Conservation (phyloP, 1,140 invertebrate species). For the Zaprionus inermis region DNA sequence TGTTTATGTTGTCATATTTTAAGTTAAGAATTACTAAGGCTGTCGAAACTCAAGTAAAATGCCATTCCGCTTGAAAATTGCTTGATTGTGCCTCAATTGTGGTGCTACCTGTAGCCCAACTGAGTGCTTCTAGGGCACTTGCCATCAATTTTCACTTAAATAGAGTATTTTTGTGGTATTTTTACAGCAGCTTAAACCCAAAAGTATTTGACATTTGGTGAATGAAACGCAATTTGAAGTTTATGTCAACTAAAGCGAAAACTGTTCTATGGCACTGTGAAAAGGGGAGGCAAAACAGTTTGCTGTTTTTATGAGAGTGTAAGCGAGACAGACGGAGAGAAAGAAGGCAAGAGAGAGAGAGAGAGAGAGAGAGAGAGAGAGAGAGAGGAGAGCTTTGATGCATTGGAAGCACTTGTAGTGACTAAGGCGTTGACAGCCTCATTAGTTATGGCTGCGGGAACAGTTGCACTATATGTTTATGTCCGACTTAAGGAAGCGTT, state of each 20-base stretch:
- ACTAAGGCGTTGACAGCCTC: background rate
- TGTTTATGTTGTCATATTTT: no score
- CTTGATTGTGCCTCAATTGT: background rate
- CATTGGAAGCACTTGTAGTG: background rate
- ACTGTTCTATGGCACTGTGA: background rate
- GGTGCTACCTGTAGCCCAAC: background rate
- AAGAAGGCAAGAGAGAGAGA: background rate
- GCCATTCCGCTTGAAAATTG: no score
- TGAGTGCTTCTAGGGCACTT: background rate
- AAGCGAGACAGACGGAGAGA: background rate
- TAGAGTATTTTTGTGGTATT: background rate
- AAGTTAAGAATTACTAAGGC: no score
- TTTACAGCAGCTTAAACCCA: background rate
- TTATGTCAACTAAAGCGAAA: slow-evolving; percentile 3
- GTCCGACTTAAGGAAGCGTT: background rate
- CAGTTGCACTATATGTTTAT: slow-evolving; percentile 1
- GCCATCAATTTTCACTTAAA: background rate
- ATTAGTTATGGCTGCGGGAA: background rate
- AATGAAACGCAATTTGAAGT: background rate
- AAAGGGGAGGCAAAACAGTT: background rate
- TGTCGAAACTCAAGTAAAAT: no score
- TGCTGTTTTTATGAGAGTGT: background rate
- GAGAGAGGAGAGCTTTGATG: background rate
- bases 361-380: no score
- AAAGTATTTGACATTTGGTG: background rate